phyloP scores from a whole-genome alignment of 2,113 vertebrate genomes.

The Lampris megalopsis region DNA sequence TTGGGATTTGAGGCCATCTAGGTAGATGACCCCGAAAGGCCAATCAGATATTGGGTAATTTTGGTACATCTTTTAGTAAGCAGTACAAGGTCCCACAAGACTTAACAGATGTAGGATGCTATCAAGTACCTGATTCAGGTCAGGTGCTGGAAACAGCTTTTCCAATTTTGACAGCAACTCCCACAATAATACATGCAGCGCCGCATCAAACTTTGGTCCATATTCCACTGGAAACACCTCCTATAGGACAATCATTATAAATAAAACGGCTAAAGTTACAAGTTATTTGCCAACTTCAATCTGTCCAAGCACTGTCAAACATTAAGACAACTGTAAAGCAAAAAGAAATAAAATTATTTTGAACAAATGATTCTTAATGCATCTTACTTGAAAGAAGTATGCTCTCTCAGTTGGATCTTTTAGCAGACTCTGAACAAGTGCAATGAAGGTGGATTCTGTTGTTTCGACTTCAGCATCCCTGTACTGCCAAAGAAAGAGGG shows the following conservation, averaged over 20 bases:
- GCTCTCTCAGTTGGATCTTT: slow-evolving; percentile 78
- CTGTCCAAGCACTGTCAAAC: background rate
- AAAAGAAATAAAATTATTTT: background rate
- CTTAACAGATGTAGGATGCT: background rate
- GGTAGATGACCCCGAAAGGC: too few relatives aligned
- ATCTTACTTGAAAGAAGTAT: slow-evolving; percentile 81
- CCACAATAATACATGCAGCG: slow-evolving; percentile 81
- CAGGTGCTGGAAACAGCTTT: slow-evolving; percentile 72
- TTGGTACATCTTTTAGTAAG: background rate
- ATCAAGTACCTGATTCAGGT: slow-evolving; percentile 76
- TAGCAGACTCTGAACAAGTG: slow-evolving; percentile 77
- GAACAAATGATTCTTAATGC: background rate
- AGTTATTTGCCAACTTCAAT: background rate
- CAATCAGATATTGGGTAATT: too few relatives aligned
- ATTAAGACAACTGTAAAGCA: background rate
- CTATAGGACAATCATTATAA: slow-evolving; percentile 51
- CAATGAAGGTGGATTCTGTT: slow-evolving; percentile 74
- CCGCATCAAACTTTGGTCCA: slow-evolving; percentile 80
- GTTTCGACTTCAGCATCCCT: slow-evolving; percentile 69
- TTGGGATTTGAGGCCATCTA: too few relatives aligned
- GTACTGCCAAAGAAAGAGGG: slow-evolving; percentile 40
- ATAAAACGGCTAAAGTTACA: background rate
- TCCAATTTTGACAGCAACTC: slow-evolving; percentile 85
- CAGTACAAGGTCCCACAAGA: background rate
- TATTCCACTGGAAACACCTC: slow-evolving; percentile 84